Conservation (phyloP, 2,113 vertebrate genomes). For the Toxostoma redivivum region DNA sequence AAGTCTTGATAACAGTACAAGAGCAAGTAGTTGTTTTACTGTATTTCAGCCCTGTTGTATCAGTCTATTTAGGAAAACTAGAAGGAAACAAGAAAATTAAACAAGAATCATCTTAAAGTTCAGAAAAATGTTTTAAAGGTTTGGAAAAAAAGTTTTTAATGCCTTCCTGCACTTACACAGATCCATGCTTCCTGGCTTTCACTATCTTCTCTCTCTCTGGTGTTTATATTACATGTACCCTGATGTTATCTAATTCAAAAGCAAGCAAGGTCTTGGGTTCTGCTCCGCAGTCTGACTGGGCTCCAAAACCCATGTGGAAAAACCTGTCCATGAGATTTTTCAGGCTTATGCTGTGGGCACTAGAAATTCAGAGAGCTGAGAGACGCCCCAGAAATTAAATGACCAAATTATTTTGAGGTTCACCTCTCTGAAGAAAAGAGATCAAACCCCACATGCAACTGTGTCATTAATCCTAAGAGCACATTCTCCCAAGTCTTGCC, state of each 20-base stretch:
- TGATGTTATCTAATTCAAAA: not conserved
- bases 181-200: not conserved
- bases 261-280: not conserved
- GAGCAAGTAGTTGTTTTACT: not conserved
- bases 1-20: not conserved
- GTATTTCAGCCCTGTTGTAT: not conserved
- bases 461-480: not conserved
- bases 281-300: not conserved
- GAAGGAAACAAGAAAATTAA: not conserved
- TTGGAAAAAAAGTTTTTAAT: not conserved
- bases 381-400: not conserved
- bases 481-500: not conserved
- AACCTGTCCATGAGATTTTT: not conserved
- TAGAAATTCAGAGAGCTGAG: not conserved
- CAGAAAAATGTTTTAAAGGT: not conserved
- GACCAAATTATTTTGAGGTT: not conserved
- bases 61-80: not conserved
- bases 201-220: not conserved
- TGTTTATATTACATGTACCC: not conserved
- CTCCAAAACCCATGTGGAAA: not conserved
- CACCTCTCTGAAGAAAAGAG: not conserved
- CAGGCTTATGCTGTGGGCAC: accelerated
- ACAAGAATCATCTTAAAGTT: not conserved
- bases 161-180: not conserved
- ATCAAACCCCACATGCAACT: not conserved